Conservation (phyloP, 2,888 invertebrate species). For the Eilema sororculum region DNA sequence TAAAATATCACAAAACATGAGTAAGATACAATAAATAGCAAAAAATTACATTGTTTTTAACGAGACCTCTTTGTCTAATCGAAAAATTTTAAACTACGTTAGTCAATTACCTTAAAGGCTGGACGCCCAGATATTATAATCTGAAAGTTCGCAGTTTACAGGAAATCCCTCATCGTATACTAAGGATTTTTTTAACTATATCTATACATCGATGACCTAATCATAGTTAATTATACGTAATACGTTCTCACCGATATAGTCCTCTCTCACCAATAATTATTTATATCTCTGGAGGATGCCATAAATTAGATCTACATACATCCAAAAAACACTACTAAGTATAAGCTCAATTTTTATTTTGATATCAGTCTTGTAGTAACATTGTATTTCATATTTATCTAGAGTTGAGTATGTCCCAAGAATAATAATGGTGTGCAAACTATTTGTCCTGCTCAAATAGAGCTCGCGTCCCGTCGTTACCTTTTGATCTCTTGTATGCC, state of each 20-base stretch:
- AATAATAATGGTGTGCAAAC: conserved; percentile 9
- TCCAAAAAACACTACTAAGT: neutral
- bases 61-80: neutral
- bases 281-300: too few relatives aligned
- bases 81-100: neutral
- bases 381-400: neutral
- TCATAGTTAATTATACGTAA: too few relatives aligned
- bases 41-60: neutral
- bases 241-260: too few relatives aligned
- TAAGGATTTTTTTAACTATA: too few relatives aligned
- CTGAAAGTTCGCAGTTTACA: neutral
- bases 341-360: neutral
- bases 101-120: too few relatives aligned
- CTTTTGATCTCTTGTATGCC: conserved; percentile 81
- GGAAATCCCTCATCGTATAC: neutral
- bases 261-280: too few relatives aligned
- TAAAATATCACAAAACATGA: too few relatives aligned
- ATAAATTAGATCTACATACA: neutral
- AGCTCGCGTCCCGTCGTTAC: conserved; percentile 60
- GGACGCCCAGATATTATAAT: too few relatives aligned
- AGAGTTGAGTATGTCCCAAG: neutral
- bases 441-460: conserved; percentile 49
- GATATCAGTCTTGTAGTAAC: neutral
- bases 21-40: neutral
- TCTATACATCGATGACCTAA: neutral